These are phyloP conservation scores for Calliopsis andreniformis DNA, from an alignment of 1,140 invertebrate species.

Conservation along the genomic window DNA sequence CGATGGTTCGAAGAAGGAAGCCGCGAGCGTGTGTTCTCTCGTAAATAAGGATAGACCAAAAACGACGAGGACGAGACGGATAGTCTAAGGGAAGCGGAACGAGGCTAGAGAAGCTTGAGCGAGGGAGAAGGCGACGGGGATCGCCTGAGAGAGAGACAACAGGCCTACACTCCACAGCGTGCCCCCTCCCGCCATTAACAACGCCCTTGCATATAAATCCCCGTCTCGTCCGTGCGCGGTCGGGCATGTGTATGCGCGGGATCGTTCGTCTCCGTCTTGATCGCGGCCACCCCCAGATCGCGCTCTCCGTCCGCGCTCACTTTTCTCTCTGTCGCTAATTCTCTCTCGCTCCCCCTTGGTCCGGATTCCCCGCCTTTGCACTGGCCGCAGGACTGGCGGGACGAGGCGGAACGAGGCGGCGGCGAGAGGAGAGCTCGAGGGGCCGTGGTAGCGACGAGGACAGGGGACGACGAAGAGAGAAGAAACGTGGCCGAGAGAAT, in stretches of 20 bases:
- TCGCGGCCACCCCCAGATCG: conserved; percentile 43
- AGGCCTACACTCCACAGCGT: conserved; percentile 49
- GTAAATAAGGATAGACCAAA: conserved; percentile 53
- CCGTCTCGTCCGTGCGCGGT: conserved; percentile 57
- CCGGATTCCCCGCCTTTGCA: conserved; percentile 71
- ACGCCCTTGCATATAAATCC: conserved; percentile 82
- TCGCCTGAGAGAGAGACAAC: conserved; percentile 51
- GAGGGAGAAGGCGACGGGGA: conserved; percentile 23
- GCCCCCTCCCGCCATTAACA: conserved; percentile 78
- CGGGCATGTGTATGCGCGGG: conserved; percentile 38
- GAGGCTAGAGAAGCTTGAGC: not conserved
- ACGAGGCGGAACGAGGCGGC: conserved; percentile 62
- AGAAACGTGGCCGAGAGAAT: conserved; percentile 28
- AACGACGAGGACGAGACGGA: conserved; percentile 30
- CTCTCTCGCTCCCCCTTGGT: conserved; percentile 62
- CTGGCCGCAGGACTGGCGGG: conserved; percentile 70
- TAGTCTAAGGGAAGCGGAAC: conserved; percentile 24
- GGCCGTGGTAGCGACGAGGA: conserved; percentile 76
- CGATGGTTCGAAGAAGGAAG: conserved; percentile 37
- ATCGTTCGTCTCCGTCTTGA: conserved; percentile 72
- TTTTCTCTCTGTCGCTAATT: conserved; percentile 50
- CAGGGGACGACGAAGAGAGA: conserved; percentile 73
- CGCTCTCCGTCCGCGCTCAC: conserved; percentile 31
- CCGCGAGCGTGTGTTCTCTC: conserved; percentile 5
- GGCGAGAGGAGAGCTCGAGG: conserved; percentile 62